Base-by-base conservation (phyloP, 2,797 vertebrate species). In the Garrulus glandarius region DNA sequence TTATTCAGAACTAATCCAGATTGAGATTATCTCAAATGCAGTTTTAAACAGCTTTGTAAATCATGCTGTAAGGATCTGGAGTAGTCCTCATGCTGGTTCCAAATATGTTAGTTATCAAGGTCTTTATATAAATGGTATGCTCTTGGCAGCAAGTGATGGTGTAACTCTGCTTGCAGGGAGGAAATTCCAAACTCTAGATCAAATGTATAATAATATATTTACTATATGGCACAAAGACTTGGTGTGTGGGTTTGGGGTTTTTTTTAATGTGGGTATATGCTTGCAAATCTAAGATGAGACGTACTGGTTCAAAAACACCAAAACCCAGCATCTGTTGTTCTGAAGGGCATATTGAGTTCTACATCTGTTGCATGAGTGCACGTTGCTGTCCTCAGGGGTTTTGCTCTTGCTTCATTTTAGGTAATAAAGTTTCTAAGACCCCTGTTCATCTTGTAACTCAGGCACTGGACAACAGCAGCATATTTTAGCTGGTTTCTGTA, bases 241-340 rank as follows among this genome's bases (percentile, higher is more conserved):
- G 11, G 1, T 32, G 7, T 53, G 18, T 36, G n/a, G 13, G 16
- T 39, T 52, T 3, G 21, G 37, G 3, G 0, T 10, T 23, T 7
- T 68, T 86, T 64, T 34, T 4, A 4, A 5, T 21, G 14, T 24
- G 17, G 11, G 8, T 74, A 14, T 67, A 18, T n/a, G 24, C 30
- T 49, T 80, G 9, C 24, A 78, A 64, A 21, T 67, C 53, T 78
- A 43, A 24, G 12, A 7, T 53, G 76, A 64, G 16, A 7, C 32
- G 6, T 53, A 26, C 14, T 57, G 10, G 21, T 70, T 78, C 21
- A 50, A 91, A 80, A 63, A 1, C 44, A 75, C 3, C 8, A 49
- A 71, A 67, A 2, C 32, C 7, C 15, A 34, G 4, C 18, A 32
- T 53, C 15, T 43, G 15, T 78, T 69, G 23, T 32, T 82, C 57